Evolutionary conservation across 2,113 vertebrate species (phyloP), one percentile per base, ranked within the genome.

Genomic region (Coryphaenoides rupestris): DNA sequence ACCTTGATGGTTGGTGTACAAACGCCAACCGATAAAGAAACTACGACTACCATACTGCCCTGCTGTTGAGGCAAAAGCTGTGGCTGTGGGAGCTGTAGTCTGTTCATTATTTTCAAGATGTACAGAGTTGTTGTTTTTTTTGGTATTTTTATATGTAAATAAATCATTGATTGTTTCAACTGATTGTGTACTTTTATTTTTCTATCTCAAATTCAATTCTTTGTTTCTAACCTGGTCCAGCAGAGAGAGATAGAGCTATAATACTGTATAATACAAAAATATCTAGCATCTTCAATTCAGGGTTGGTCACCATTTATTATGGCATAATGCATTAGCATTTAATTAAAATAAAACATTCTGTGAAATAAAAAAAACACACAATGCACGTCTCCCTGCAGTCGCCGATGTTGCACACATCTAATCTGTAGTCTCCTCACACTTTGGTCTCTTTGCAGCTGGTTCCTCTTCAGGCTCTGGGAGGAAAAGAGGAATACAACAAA

Each of bases 401-500:
- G 15, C 47, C 4, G 4, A 17, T 50, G 47, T 55, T 13, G 12
- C 50, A 17, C 46, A 50, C n/a, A 26, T 63, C 62, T 55, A 70
- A 57, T 76, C 19, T 50, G 71, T 26, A 0, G 69, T 66, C 33
- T 88, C 82, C 45, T 84, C 87, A 78, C 79, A 82, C 78, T 87
- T 90, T 65, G 78, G 90, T 55, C 93, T 93, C 87, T 99, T 99
- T 1, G 89, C 73, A 19, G 87, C 86, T 13, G 94, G 96, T 64
- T 92, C 91, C 63, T 74, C 92, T 72, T 78, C 66, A 49, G 73
- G 10, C 19, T 88, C 93, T 93, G 88, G 53, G 58, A 70, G 19
- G 24, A 62, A 62, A 2, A 52, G 28, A 17, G 13, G n/a, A n/a
- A n/a, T n/a, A n/a, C n/a, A 49, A 16, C 21, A 46, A 52, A 50